These are phyloP conservation scores for Trichonephila clavipes DNA, from an alignment of 1,140 invertebrate genomes.

Conservation along the genomic window DNA sequence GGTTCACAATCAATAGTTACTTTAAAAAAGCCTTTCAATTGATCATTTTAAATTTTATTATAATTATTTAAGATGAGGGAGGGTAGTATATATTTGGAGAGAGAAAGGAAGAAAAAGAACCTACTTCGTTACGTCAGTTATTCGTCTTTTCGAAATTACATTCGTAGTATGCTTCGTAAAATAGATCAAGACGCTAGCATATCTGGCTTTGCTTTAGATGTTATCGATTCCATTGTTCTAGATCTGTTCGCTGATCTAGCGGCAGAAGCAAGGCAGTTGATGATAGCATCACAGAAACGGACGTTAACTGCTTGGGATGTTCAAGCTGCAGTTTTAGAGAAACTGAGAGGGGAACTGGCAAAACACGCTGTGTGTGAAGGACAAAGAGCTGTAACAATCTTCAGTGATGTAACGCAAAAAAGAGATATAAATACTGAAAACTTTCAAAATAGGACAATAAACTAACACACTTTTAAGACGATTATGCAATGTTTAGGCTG, in stretches of 20 bases:
- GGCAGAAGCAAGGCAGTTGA: background rate
- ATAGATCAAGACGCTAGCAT: background rate
- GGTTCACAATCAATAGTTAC: no score
- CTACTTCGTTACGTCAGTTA: background rate
- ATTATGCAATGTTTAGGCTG: no score
- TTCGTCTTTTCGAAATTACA: slow-evolving; percentile 12
- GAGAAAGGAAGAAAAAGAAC: background rate
- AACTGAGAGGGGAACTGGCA: slow-evolving; percentile 1
- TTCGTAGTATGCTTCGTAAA: background rate
- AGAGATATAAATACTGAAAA: background rate
- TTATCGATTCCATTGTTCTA: slow-evolving; percentile 17
- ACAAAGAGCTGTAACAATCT: background rate
- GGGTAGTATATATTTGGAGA: background rate
- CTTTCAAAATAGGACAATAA: no score
- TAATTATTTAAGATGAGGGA: background rate
- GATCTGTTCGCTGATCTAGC: background rate
- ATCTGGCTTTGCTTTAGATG: background rate
- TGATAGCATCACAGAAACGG: background rate
- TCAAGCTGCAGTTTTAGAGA: background rate
- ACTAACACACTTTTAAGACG: no score
- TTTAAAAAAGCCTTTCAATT: no score
- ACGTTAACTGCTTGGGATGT: background rate
- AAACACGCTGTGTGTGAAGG: background rate
- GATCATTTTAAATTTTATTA: no score
- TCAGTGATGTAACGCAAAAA: background rate